Conservation (phyloP, 2,797 vertebrate genomes). For the Pangasius larnaudii region DNA sequence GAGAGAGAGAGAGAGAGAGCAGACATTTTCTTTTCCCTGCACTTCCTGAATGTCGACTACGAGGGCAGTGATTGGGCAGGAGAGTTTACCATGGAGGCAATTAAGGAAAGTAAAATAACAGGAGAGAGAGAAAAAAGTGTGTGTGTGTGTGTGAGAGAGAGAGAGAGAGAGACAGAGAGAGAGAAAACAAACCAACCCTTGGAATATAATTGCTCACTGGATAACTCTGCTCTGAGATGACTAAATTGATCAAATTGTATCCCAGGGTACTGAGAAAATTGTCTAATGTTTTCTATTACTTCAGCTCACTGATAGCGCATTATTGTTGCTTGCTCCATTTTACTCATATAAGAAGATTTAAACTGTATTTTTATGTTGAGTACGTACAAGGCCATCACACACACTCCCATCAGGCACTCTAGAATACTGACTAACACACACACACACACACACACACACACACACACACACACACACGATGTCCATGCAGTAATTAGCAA, state of each 20-base stretch:
- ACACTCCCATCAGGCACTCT: conserved; percentile 77
- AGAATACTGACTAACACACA: conserved; percentile 76
- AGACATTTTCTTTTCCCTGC: conserved; percentile 76
- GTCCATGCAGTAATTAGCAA: conserved; percentile 15
- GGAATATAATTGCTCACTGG: conserved; percentile 71
- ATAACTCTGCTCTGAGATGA: conserved; percentile 70
- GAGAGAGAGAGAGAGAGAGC: background rate
- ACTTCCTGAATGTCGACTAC: conserved; percentile 78
- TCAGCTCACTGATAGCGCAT: conserved; percentile 62
- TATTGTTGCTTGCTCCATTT: conserved; percentile 34
- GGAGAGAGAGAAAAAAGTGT: conserved; percentile 31
- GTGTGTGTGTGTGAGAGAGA: conserved; percentile 19
- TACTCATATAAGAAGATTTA: conserved; percentile 27
- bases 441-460: conserved; percentile 29
- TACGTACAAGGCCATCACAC: background rate
- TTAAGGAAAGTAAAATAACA: conserved; percentile 68
- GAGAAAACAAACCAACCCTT: conserved; percentile 59
- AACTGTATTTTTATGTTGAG: conserved; percentile 42
- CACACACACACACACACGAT: conserved; percentile 55
- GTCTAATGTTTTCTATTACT: conserved; percentile 73
- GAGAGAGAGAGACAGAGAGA: conserved; percentile 53
- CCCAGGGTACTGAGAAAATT: conserved; percentile 63
- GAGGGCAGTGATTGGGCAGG: conserved; percentile 74
- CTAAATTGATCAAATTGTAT: conserved; percentile 74
- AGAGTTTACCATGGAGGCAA: conserved; percentile 72